These are phyloP conservation scores for Phortica variegata DNA, from an alignment of 1,140 invertebrate species.

Conservation along the genomic window DNA sequence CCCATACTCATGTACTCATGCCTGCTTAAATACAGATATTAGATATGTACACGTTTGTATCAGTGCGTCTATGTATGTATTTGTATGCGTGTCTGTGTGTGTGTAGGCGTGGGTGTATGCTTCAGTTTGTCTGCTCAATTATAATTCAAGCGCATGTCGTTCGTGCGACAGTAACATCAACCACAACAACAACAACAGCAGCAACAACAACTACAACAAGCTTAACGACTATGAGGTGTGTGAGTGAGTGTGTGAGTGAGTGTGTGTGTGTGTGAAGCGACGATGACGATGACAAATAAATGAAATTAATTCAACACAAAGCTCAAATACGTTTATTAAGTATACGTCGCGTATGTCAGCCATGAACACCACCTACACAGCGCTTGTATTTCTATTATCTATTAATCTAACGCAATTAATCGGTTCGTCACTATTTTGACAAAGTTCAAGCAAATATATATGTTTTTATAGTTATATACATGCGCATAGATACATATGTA, in stretches of 20 bases:
- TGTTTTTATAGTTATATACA: no score
- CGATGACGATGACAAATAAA: constrained; percentile 48
- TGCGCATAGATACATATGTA: no score
- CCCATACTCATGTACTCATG: constrained; percentile 24
- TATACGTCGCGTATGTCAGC: neutral
- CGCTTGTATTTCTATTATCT: constrained; percentile 2
- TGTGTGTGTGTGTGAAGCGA: neutral
- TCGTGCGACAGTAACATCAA: no score
- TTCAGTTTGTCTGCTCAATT: no score
- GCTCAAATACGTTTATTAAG: constrained; percentile 33
- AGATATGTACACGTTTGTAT: constrained; percentile 41
- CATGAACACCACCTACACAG: neutral
- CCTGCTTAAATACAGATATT: constrained; percentile 51
- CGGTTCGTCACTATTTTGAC: constrained; percentile 46
- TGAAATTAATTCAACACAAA: constrained; percentile 38
- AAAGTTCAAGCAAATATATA: constrained; percentile 35
- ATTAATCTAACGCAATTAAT: constrained; percentile 53
- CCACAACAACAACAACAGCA: no score
- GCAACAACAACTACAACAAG: no score
- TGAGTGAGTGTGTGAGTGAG: neutral
- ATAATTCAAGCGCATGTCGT: no score
- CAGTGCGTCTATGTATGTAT: constrained; percentile 11
- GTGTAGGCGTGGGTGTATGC: neutral
- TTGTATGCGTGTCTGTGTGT: neutral
- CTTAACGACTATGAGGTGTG: no score